A percentile compares a stretch with the other conserved stretches of the same genome.
Evolutionary conservation across 2,797 vertebrate genomes (phyloP).

Genomic region (Percopsis omiscomaycus): DNA sequence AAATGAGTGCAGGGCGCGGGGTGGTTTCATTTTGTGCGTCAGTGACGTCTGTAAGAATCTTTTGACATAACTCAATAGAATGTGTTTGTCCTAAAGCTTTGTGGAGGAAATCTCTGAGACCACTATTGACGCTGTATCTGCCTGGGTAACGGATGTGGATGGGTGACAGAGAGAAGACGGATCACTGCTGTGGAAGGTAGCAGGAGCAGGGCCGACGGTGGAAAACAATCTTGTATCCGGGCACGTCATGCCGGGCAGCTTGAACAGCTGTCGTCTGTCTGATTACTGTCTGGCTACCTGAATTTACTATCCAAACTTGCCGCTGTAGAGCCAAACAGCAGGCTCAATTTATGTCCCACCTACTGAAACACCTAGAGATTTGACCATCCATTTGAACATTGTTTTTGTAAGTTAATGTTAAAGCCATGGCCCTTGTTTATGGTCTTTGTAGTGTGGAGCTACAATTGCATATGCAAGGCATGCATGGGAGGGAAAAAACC

Average conservation of each 20-base stretch:
- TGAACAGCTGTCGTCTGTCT: constrained; percentile 30
- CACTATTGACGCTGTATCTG: constrained; percentile 30
- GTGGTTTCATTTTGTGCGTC: constrained; percentile 43
- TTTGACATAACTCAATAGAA: constrained; percentile 7
- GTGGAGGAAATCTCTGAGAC: constrained; percentile 27
- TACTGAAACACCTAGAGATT: too few relatives aligned
- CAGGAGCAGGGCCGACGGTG: constrained; percentile 9
- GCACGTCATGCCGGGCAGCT: constrained; percentile 31
- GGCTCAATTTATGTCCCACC: too few relatives aligned
- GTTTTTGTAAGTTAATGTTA: too few relatives aligned
- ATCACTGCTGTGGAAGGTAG: constrained; percentile 37
- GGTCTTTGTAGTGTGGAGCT: too few relatives aligned
- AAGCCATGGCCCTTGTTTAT: too few relatives aligned
- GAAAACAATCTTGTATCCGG: constrained; percentile 41
- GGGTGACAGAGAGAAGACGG: constrained; percentile 49
- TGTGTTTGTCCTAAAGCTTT: constrained; percentile 14
- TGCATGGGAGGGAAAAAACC: too few relatives aligned
- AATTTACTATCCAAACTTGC: not conserved
- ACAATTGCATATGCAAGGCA: too few relatives aligned
- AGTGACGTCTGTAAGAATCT: constrained; percentile 32
- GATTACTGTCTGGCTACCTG: constrained; percentile 34
- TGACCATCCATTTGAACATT: too few relatives aligned
- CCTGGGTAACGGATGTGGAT: constrained; percentile 47
- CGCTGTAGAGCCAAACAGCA: too few relatives aligned
- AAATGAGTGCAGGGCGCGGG: constrained; percentile 16